Evolutionary conservation across 2,888 invertebrate genomes (phyloP), one percentile per base, ranked within the genome.

Genomic region (Cyclophora albipunctata): DNA sequence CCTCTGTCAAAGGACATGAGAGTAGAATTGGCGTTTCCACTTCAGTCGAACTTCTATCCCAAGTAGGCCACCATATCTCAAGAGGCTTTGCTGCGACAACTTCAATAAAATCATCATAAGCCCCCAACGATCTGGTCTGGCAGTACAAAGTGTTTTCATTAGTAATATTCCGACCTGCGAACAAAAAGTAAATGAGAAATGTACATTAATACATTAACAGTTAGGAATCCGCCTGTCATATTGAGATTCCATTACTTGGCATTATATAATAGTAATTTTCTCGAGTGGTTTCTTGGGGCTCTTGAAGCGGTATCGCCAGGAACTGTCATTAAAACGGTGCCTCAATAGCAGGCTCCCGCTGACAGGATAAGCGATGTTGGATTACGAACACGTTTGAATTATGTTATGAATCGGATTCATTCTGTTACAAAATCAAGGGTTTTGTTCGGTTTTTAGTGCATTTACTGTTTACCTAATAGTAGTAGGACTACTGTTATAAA

Each of bases 11-110:
- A 54, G 91, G 91, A 70, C 93, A 93, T 1, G 92, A 92, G 34
- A 93, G 78, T 42, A 93, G 81, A 42, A 91, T 77, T 2, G 93
- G 92, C 50, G 91, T 91, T 64, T 88, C 81, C 6, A 82, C 77
- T 47, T 84, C 75, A 45, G 76, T 76, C 45, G 37, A 37, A 37
- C 4, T 5, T 37, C 73, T 71, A 53, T 92, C 90, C 92, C 93
- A 93, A 60, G 90, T 84, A 54, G 90, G 84, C 77, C 90, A 83
- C 93, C 93, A 93, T 61, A 93, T 92, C 64, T 91, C 90, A 44
- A 89, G 80, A 43, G 89, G 82, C 55, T 89, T 88, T 0, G 91
- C 91, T 60, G 90, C 90, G 42, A 91, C 89, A 6, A 90, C 91
- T 71, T 90, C 84, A 3, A 90, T 86, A 20, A 78, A 75, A 52